A percentile compares a stretch with the other conserved stretches of the same genome.
Conservation (phyloP, 1,140 invertebrate species). For the Drosophila asahinai region DNA sequence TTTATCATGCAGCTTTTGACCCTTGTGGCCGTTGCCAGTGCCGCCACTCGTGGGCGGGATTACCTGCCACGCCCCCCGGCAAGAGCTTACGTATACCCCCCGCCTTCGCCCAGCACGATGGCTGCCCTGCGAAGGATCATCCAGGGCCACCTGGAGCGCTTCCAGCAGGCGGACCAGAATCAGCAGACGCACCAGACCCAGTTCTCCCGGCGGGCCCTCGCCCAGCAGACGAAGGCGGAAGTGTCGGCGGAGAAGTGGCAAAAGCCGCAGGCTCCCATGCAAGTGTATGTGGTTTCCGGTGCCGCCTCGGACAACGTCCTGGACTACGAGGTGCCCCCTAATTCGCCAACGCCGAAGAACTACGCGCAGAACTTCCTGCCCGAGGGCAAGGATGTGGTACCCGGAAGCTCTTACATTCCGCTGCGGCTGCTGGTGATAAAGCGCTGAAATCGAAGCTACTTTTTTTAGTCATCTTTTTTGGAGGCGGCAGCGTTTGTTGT, state of each 20-base stretch:
- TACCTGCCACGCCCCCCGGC: conserved; percentile 56
- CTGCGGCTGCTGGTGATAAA: conserved; percentile 65
- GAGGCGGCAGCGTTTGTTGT: conserved; percentile 50
- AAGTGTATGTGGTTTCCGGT: conserved; percentile 30
- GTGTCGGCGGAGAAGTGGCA: conserved; percentile 18
- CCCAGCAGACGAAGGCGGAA: conserved; percentile 28
- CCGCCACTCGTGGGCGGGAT: conserved; percentile 37
- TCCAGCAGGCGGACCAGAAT: conserved; percentile 54
- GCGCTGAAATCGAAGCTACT: conserved; percentile 36
- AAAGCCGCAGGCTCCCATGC: conserved; percentile 22
- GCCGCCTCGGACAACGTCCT: conserved; percentile 38
- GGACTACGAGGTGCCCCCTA: conserved; percentile 56
- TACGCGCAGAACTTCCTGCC: conserved; percentile 76
- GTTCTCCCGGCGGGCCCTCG: conserved; percentile 28
- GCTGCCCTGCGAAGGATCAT: conserved; percentile 62
- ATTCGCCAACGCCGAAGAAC: conserved; percentile 74
- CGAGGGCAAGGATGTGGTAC: conserved; percentile 74
- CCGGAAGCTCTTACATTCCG: conserved; percentile 82
- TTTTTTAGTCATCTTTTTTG: background rate
- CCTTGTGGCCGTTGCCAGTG: conserved; percentile 36
- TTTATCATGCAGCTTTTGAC: conserved; percentile 65
- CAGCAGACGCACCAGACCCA: conserved; percentile 4
- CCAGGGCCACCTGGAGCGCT: conserved; percentile 64
- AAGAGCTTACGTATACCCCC: conserved; percentile 47
- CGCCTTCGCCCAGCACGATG: conserved; percentile 53